phyloP scores from a whole-genome alignment of 1,140 invertebrate species.

The Drosophila takahashii region DNA sequence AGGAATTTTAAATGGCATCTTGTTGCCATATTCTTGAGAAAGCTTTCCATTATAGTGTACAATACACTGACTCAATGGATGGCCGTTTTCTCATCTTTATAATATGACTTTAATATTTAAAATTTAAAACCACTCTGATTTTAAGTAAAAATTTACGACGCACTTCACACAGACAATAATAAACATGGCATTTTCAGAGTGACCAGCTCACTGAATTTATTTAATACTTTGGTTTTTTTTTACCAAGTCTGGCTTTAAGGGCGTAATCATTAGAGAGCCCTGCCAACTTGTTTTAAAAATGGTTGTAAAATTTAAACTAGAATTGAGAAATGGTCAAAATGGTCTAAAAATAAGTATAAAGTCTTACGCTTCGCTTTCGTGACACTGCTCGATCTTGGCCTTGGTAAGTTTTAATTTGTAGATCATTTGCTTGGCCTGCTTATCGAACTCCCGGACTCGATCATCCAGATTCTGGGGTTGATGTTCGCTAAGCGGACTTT shows the following conservation, averaged over 20 bases:
- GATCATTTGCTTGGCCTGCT: conserved; percentile 87
- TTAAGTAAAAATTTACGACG: neutral
- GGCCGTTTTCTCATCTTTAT: neutral
- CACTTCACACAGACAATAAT: neutral
- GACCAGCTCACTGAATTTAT: neutral
- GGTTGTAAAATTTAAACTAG: no score
- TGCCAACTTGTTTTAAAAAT: no score
- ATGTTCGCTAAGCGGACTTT: conserved; percentile 60
- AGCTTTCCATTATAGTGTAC: neutral
- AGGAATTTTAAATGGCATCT: neutral
- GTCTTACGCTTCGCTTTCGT: conserved; percentile 87
- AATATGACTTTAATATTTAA: neutral
- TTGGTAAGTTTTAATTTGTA: conserved; percentile 89
- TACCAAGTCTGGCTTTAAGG: no score
- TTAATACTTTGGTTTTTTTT: neutral
- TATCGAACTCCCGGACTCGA: conserved; percentile 86
- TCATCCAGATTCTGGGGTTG: conserved; percentile 56
- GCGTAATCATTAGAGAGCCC: neutral
- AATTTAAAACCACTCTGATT: no score
- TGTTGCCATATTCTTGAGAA: neutral
- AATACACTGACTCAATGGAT: neutral
- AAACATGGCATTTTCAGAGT: neutral
- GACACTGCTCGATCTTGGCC: conserved; percentile 88
- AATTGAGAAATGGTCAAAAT: no score
- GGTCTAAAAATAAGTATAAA: neutral